Evolutionary conservation across 2,888 invertebrate species (phyloP), one percentile per base, ranked within the genome.

Genomic region (Eurois occulta): DNA sequence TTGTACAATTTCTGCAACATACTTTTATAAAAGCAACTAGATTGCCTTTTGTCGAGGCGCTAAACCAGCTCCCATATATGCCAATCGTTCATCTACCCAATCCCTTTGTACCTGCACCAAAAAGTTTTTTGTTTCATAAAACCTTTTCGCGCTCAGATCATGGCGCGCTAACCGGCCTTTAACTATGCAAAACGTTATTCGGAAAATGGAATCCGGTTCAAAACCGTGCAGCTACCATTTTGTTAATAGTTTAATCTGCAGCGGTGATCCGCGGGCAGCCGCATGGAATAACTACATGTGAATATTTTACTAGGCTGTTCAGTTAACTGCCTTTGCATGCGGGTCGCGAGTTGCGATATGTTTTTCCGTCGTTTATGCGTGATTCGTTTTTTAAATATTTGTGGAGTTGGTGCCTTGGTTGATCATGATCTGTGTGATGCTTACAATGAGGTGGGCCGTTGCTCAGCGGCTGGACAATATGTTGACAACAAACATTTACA

Each of bases 201-300:
- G 86, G 86, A 83, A 90, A 86, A 88, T 85, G 89, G 89, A 79
- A 87, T 85, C 88, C 81, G 83, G 84, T 86, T 85, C 82, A 89
- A 87, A 89, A 90, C 87, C 89, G 87, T 87, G 85, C 86, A 80
- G 86, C 80, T 87, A 91, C 91, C 92, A 93, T 94, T 95, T 94
- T 95, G 95, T 94, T 96, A 95, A 96, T 96, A 95, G 96, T 94
- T 95, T 95, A 95, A 95, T 95, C 95, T 93, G 94, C 84, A 84
- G 84, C 92, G 91, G 93, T 94, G 93, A 94, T 93, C 90, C 93
- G 93, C 80, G 88, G 87, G 84, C 90, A 89, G 89, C 91, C 92
- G 92, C 87, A 85, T 89, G 91, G 91, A 92, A 94, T 93, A 93
- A 94, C 94, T 91, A 91, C 91, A 88, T 81, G 89, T 95, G 94